Percentiles rank a stretch among this genome's conserved stretches.
These are phyloP conservation scores for Pollachius pollachius DNA, from an alignment of 2,113 vertebrate genomes.

Conservation along the genomic window DNA sequence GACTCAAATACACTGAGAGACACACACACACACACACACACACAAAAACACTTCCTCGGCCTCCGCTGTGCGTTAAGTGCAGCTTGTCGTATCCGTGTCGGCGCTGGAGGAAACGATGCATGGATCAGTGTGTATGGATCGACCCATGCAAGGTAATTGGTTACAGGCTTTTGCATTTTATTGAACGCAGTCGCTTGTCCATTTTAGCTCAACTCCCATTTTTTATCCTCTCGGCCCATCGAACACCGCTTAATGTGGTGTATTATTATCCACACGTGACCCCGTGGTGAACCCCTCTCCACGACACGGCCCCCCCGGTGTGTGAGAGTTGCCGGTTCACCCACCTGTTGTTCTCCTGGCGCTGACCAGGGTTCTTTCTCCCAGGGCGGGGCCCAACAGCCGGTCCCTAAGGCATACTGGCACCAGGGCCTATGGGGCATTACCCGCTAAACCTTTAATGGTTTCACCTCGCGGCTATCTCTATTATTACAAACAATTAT, in stretches of 20 bases:
- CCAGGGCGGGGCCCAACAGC: slow-evolving; percentile 21
- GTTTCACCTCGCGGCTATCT: slow-evolving; percentile 56
- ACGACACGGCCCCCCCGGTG: not conserved
- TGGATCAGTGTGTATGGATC: slow-evolving; percentile 50
- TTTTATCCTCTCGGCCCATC: slow-evolving; percentile 6
- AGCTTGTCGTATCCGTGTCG: slow-evolving; percentile 41
- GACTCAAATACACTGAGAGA: slow-evolving; percentile 1
- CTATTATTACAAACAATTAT: too few relatives aligned
- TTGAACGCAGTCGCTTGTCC: slow-evolving; percentile 42
- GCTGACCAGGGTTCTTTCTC: not conserved
- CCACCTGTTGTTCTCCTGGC: not conserved
- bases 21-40: slow-evolving; percentile 9
- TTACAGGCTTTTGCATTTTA: slow-evolving; percentile 65
- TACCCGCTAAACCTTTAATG: slow-evolving; percentile 57
- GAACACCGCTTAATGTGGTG: not conserved
- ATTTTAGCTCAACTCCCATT: slow-evolving; percentile 37
- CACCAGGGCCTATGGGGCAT: slow-evolving; percentile 33
- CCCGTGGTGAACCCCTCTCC: not conserved
- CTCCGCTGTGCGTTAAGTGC: slow-evolving; percentile 45
- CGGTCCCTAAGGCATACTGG: slow-evolving; percentile 37
- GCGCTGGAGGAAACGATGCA: slow-evolving; percentile 61
- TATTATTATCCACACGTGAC: slow-evolving; percentile 7
- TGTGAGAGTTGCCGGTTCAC: not conserved
- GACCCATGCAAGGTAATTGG: slow-evolving; percentile 45
- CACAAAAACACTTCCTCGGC: slow-evolving; percentile 28